phyloP scores from a whole-genome alignment of 2,113 vertebrate genomes.

The Urocynchramus pylzowi region DNA sequence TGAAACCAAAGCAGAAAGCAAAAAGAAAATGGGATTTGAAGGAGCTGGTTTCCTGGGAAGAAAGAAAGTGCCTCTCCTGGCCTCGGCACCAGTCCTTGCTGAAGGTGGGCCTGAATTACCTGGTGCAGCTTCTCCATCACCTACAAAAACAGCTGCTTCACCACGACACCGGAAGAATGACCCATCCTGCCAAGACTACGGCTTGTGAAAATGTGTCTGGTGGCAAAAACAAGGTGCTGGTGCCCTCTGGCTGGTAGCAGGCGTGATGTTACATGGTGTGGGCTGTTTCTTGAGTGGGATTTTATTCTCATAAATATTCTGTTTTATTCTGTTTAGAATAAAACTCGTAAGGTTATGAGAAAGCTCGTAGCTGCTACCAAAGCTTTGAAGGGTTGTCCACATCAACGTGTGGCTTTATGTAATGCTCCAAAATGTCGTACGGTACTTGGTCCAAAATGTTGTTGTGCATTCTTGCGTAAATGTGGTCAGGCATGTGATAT shows the following conservation, averaged over 20 bases:
- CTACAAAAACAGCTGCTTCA: constrained; percentile 86
- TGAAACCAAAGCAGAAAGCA: constrained; percentile 73
- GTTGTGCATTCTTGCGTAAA: constrained; percentile 30
- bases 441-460: constrained; percentile 51
- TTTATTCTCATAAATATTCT: neutral
- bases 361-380: neutral
- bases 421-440: neutral
- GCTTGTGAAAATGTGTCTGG: constrained; percentile 69
- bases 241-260: constrained; percentile 7
- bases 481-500: constrained; percentile 29
- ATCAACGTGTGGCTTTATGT: neutral
- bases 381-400: neutral
- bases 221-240: neutral
- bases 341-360: neutral
- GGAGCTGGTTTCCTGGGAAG: constrained; percentile 84
- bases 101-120: constrained; percentile 88
- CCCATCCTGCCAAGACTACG: constrained; percentile 81
- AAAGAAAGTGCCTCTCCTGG: constrained; percentile 83
- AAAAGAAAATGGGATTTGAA: constrained; percentile 85
- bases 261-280: neutral
- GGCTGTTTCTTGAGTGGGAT: neutral
- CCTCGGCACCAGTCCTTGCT: constrained; percentile 75
- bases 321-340: neutral
- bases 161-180: constrained; percentile 88
- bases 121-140: constrained; percentile 85